A percentile compares a stretch with the other conserved stretches of the same genome.
phyloP scores from a whole-genome alignment of 2,797 vertebrate genomes.

The Otus scops region DNA sequence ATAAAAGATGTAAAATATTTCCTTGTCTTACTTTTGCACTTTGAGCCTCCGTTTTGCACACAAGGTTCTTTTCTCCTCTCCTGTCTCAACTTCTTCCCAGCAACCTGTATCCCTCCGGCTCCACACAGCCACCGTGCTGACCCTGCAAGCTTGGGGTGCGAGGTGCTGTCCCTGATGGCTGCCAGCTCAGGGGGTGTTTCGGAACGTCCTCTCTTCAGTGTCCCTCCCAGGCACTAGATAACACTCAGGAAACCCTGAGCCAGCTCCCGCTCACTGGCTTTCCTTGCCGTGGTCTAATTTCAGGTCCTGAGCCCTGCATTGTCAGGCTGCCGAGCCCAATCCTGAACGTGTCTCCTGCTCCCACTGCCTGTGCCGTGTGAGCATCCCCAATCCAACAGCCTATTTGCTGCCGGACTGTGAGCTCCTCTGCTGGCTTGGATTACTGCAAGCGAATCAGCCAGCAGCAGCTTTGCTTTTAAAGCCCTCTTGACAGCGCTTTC shows the following conservation, averaged over 20 bases:
- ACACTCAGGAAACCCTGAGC: not conserved
- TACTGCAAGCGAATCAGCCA: not conserved
- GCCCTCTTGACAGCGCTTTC: not conserved
- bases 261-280: fast-evolving
- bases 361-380: fast-evolving
- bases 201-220: not conserved
- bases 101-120: not conserved
- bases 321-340: not conserved
- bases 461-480: constrained; percentile 14
- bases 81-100: not conserved
- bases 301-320: too few species aligned
- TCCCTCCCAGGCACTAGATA: not conserved
- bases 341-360: fast-evolving
- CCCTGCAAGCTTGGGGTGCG: not conserved
- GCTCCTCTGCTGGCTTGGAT: not conserved
- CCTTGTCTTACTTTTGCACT: constrained; percentile 30
- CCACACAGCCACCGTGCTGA: fast-evolving
- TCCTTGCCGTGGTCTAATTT: not conserved
- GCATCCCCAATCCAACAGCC: not conserved
- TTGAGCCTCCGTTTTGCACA: constrained; percentile 12
- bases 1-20: not conserved
- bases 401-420: not conserved
- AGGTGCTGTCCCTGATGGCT: not conserved
- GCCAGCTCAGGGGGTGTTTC: not conserved
- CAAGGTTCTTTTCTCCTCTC: not conserved